Percentiles rank a stretch among this genome's conserved stretches.
phyloP scores from a whole-genome alignment of 1,140 invertebrate genomes.

The Heliconius eleuchia region DNA sequence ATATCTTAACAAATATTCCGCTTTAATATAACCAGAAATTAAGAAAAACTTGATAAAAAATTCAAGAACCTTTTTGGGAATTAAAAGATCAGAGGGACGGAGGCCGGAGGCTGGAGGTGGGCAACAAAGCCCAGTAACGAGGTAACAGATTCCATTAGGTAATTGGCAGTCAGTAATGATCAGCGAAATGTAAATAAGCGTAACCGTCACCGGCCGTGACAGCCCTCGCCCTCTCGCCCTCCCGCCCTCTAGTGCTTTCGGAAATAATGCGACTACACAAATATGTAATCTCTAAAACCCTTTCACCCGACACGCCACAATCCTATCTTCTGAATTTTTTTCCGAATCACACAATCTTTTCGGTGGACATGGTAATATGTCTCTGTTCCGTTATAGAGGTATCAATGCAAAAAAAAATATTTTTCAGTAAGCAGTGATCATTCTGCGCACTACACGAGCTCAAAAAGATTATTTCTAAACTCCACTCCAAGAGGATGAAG shows the following conservation, averaged over 20 bases:
- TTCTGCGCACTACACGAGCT: too few relatives aligned
- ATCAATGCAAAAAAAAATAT: too few relatives aligned
- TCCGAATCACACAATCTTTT: background rate
- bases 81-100: constrained; percentile 23
- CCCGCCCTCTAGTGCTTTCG: background rate
- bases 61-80: constrained; percentile 27
- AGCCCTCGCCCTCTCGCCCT: background rate
- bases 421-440: too few relatives aligned
- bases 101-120: constrained; percentile 4
- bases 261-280: background rate
- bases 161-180: constrained; percentile 37
- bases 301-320: background rate
- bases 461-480: background rate
- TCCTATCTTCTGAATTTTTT: background rate
- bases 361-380: background rate
- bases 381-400: background rate
- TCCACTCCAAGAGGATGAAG: background rate
- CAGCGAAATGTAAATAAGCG: constrained; percentile 34
- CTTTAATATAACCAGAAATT: constrained; percentile 24
- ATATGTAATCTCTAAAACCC: background rate
- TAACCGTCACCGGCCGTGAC: background rate
- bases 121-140: constrained; percentile 29
- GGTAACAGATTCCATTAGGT: constrained; percentile 36
- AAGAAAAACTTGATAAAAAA: constrained; percentile 26
- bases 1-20: constrained; percentile 12